These are phyloP conservation scores for Caerostris extrusa DNA, from an alignment of 1,140 invertebrate species.

Conservation along the genomic window DNA sequence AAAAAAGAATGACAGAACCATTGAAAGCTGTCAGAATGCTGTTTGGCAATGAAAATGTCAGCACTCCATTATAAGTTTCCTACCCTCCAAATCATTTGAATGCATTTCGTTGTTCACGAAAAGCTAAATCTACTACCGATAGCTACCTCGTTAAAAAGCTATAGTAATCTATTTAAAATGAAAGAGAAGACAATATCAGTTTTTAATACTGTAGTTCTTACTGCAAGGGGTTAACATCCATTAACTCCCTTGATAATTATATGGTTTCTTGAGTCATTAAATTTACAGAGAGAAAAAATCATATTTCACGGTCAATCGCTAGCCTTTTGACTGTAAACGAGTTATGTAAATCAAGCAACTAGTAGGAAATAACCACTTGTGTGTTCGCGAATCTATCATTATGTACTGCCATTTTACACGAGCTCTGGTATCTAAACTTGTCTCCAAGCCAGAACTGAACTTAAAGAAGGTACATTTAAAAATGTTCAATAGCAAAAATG, in stretches of 20 bases:
- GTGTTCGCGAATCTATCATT: background rate
- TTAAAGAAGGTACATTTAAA: background rate
- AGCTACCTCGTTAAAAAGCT: background rate
- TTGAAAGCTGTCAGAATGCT: background rate
- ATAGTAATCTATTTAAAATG: background rate
- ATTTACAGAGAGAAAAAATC: slow-evolving; percentile 21
- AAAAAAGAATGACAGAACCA: background rate
- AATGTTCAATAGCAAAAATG: background rate
- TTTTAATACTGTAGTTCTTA: background rate
- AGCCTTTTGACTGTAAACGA: slow-evolving; percentile 49
- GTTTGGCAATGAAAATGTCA: background rate
- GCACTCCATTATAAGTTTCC: background rate
- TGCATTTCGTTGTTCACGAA: background rate
- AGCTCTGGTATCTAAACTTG: background rate
- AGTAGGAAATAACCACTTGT: background rate
- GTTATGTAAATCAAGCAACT: slow-evolving; percentile 47
- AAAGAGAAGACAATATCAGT: background rate
- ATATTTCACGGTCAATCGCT: slow-evolving; percentile 68
- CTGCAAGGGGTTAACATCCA: background rate
- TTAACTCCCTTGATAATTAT: background rate
- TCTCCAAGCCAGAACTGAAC: background rate
- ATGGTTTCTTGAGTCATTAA: background rate
- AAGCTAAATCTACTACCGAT: background rate
- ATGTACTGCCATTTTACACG: background rate
- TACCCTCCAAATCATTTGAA: background rate